phyloP scores from a whole-genome alignment of 2,797 vertebrate species.

The Chromobotia macracanthus region DNA sequence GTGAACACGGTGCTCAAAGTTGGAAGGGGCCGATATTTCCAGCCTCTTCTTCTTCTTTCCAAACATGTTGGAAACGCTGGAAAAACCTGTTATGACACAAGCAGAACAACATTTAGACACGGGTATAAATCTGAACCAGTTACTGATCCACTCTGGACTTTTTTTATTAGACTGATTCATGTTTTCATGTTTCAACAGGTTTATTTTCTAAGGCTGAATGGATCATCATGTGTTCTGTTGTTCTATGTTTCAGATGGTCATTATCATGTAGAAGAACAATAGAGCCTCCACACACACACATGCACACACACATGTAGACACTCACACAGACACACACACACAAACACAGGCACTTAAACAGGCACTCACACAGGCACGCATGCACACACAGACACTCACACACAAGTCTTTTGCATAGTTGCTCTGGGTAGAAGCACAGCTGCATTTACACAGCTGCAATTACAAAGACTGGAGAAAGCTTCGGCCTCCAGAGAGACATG shows the following conservation, averaged over 20 bases:
- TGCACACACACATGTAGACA: constrained; percentile 22
- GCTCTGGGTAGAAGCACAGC: no score
- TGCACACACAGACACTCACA: no score
- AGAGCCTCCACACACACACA: constrained; percentile 15
- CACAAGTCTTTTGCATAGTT: no score
- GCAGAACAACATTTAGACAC: background rate
- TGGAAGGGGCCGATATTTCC: constrained; percentile 97
- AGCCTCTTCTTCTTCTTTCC: constrained; percentile 99
- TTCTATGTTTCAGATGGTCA: constrained; percentile 22
- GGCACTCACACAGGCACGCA: no score
- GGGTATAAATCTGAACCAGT: background rate
- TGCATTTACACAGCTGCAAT: no score
- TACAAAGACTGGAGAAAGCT: constrained; percentile 65
- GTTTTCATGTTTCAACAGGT: background rate
- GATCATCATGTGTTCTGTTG: constrained; percentile 17
- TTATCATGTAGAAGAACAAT: constrained; percentile 54
- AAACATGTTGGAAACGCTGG: constrained; percentile 95
- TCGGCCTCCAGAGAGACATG: constrained; percentile 63
- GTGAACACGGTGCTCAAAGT: constrained; percentile 98
- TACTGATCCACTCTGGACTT: background rate
- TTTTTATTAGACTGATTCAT: constrained; percentile 2
- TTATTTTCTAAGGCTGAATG: constrained; percentile 7
- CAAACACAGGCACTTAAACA: no score
- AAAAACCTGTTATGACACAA: constrained; percentile 72
- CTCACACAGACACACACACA: no score